Percentiles rank a stretch among this genome's conserved stretches.
Conservation (phyloP, 2,797 vertebrate species). For the Manis pentadactyla region DNA sequence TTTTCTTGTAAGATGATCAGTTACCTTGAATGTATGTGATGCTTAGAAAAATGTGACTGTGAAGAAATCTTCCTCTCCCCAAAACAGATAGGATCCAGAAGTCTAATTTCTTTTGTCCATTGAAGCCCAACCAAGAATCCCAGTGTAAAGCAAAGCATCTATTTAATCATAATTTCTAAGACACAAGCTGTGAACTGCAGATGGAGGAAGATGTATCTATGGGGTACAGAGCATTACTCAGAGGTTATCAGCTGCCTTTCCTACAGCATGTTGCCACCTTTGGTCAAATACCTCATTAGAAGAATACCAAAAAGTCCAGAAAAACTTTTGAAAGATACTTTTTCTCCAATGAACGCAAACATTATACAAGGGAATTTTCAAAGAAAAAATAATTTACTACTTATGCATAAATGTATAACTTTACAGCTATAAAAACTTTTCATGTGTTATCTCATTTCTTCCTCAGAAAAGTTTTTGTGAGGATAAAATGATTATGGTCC, state of each 20-base stretch:
- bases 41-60: background rate
- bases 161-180: background rate
- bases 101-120: background rate
- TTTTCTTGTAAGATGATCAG: background rate
- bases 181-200: background rate
- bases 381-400: background rate
- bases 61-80: background rate
- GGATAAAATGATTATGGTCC: background rate
- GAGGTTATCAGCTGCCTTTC: slow-evolving; percentile 1
- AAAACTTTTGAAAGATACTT: background rate
- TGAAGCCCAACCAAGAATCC: background rate
- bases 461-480: background rate
- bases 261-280: background rate
- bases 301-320: background rate
- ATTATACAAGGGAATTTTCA: background rate
- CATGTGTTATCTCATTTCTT: background rate
- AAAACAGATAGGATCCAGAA: background rate
- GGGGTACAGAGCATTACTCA: background rate
- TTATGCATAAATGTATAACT: background rate
- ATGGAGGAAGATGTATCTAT: background rate
- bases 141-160: background rate
- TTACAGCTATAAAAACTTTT: background rate
- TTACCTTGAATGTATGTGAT: background rate
- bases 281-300: slow-evolving; percentile 42
- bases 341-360: background rate